Evolutionary conservation across 1,140 invertebrate species (phyloP).

Genomic region (Drosophila tani): DNA sequence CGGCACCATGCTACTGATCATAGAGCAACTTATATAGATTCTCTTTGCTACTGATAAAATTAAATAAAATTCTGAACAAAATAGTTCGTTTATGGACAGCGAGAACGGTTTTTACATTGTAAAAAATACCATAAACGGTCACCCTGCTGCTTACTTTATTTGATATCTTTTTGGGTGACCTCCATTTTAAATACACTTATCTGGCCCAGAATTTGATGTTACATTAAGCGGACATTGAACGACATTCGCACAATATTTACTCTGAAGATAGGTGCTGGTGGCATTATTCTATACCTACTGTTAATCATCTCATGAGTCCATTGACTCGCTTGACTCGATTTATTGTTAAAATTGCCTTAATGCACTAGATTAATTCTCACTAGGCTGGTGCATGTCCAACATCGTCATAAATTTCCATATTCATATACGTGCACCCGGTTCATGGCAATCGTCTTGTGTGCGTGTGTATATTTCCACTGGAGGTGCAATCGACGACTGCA

Average conservation of each 20-base stretch:
- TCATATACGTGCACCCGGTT: conserved; percentile 13
- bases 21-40: no score
- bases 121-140: no score
- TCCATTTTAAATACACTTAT: conserved; percentile 12
- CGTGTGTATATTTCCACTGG: conserved; percentile 43
- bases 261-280: conserved; percentile 15
- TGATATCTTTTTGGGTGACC: conserved; percentile 17
- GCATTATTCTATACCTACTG: conserved; percentile 23
- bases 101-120: no score
- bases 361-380: conserved; percentile 42
- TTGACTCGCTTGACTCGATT: conserved; percentile 44
- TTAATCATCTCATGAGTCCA: conserved; percentile 34
- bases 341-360: conserved; percentile 42
- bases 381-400: conserved; percentile 36
- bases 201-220: conserved; percentile 1
- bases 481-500: conserved; percentile 67
- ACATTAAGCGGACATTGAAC: conserved; percentile 25
- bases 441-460: conserved; percentile 23
- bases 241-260: conserved; percentile 27
- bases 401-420: conserved; percentile 29
- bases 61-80: no score
- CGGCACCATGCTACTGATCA: no score
- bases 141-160: conserved; percentile 7
- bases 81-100: no score
- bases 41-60: no score